These are phyloP conservation scores for Zeuzera pyrina DNA, from an alignment of 2,888 invertebrate genomes.

Conservation along the genomic window DNA sequence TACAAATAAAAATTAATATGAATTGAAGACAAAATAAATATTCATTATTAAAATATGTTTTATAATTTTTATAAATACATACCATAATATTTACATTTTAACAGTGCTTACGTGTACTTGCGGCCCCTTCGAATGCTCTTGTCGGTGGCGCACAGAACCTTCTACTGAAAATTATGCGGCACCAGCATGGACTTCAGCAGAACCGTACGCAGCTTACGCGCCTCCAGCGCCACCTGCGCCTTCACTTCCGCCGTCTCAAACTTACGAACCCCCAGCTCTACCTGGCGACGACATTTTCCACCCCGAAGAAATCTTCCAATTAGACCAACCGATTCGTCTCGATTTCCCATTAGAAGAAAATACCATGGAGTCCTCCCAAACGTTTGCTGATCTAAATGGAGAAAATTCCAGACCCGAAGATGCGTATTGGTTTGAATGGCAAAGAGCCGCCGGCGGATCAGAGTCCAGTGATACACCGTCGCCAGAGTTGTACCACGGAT, in stretches of 20 bases:
- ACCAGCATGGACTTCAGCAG: slow-evolving; percentile 46
- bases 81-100: no score
- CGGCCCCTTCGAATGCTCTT: slow-evolving; percentile 83
- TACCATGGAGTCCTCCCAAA: slow-evolving; percentile 76
- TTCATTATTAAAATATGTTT: no score
- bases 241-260: slow-evolving; percentile 35
- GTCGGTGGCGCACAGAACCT: slow-evolving; percentile 61
- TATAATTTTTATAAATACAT: no score
- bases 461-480: slow-evolving; percentile 72
- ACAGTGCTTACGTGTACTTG: slow-evolving; percentile 79
- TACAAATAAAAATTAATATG: background rate
- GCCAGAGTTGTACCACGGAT: slow-evolving; percentile 64
- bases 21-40: no score
- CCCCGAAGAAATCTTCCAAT: slow-evolving; percentile 84
- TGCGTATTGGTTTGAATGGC: slow-evolving; percentile 73
- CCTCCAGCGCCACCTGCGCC: slow-evolving; percentile 42
- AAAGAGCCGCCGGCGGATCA: slow-evolving; percentile 55
- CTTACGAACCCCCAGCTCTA: slow-evolving; percentile 74
- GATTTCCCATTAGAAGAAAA: slow-evolving; percentile 72
- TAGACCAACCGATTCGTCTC: slow-evolving; percentile 80
- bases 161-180: slow-evolving; percentile 44
- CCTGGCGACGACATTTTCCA: slow-evolving; percentile 80
- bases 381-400: slow-evolving; percentile 80
- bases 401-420: slow-evolving; percentile 79
- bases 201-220: slow-evolving; percentile 41